Base-by-base conservation (phyloP, 2,888 invertebrate species). In the Rhagophthalmus giganteus region DNA sequence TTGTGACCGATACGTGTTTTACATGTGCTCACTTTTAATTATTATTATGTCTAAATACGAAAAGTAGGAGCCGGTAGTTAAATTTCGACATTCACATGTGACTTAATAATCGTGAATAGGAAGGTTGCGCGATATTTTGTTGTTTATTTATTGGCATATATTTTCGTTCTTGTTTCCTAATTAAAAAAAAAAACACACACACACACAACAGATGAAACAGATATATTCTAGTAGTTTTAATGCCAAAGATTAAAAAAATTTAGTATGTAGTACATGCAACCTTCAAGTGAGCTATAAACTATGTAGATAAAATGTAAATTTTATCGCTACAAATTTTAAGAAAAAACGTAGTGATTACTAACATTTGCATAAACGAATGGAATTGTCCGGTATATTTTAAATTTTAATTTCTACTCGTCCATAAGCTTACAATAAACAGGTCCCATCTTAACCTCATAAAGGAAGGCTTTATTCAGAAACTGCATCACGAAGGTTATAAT, bases 401-500 rank as follows among this genome's bases (percentile, higher is more conserved):
- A n/a, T n/a, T n/a, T n/a, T n/a, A n/a, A n/a, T n/a, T n/a, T n/a
- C n/a, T n/a, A n/a, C n/a, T n/a, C n/a, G n/a, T n/a, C n/a, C 7
- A 30, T 30, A 11, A 10, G 11, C 2, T 11, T 11, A 5, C 11
- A 11, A 30, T 13, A 10, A 12, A 10, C 30, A 12, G 30, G 7
- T 10, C 12, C 10, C 4, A 11, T 30, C 7, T 9, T 7, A 30
- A 30, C 7, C 7, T 11, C 11, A 3, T 16, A 35, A 20, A 39
- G 38, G 20, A 35, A 41, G 28, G 32, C 26, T 30, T 39, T 34
- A 47, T 48, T 42, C 42, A 46, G 16, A 46, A 46, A 38, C 15
- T 25, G 16, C 30, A 33, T 26, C 34, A 48, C 34, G 35, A 28
- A 15, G 37, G 15, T 41, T 70, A 70, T 73, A 73, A 73, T 73